Evolutionary conservation across 1,140 invertebrate genomes (phyloP).

Genomic region (Drosophila pseudoobscura): DNA sequence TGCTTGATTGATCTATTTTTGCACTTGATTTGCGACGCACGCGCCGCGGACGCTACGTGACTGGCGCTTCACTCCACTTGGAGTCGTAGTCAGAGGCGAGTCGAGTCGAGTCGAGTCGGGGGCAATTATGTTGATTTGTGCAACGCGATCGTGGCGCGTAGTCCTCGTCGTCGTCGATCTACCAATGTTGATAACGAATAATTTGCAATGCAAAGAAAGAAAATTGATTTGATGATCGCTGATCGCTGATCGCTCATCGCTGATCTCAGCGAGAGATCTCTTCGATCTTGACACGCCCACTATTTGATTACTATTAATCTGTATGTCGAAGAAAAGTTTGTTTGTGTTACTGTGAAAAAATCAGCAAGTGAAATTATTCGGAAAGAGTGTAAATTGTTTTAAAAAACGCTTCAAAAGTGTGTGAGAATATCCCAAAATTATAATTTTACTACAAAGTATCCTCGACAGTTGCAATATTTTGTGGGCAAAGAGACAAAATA

Average conservation of each 20-base stretch:
- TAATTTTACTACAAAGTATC: neutral
- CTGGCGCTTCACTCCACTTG: constrained; percentile 63
- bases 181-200: constrained; percentile 61
- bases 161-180: constrained; percentile 39
- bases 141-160: constrained; percentile 28
- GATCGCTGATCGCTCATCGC: constrained; percentile 64
- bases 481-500: no score
- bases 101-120: constrained; percentile 21
- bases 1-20: constrained; percentile 82
- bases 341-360: constrained; percentile 3
- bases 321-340: constrained; percentile 4
- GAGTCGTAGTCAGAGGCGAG: constrained; percentile 25
- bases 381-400: constrained; percentile 20
- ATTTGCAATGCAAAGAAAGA: constrained; percentile 79
- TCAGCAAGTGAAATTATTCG: constrained; percentile 25
- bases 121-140: constrained; percentile 81
- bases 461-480: constrained; percentile 33
- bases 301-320: constrained; percentile 53
- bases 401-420: constrained; percentile 33
- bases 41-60: constrained; percentile 71
- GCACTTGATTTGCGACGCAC: constrained; percentile 81
- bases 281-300: constrained; percentile 62
- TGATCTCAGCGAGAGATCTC: constrained; percentile 38
- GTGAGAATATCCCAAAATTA: neutral
- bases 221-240: constrained; percentile 78